Evolutionary conservation across 2,888 invertebrate species (phyloP).

Genomic region (Dorcus hopei): DNA sequence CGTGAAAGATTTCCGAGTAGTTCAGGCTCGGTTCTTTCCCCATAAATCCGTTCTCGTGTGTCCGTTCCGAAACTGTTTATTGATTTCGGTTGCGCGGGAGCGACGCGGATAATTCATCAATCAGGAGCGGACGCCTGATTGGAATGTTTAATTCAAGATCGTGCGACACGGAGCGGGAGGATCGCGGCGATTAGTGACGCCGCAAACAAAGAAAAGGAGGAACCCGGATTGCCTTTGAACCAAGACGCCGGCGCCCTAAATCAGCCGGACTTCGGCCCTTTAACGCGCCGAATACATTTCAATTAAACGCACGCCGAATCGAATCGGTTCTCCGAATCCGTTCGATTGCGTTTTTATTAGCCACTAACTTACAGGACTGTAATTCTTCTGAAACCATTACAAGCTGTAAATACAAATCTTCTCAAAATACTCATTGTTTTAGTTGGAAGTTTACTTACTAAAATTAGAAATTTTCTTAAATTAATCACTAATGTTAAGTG

Average conservation of each 20-base stretch:
- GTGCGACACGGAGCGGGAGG: slow-evolving; percentile 23
- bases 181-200: slow-evolving; percentile 26
- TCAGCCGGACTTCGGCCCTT: slow-evolving; percentile 24
- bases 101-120: slow-evolving; percentile 13
- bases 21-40: no score
- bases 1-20: no score
- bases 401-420: no score
- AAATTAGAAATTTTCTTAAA: no score
- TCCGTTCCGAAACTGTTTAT: no score
- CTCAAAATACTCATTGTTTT: no score
- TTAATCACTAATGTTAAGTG: no score
- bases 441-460: no score
- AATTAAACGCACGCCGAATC: slow-evolving; percentile 13
- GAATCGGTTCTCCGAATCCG: slow-evolving; percentile 13
- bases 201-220: slow-evolving; percentile 29
- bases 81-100: no score
- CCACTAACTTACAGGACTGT: no score
- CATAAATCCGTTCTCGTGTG: no score
- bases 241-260: slow-evolving; percentile 23
- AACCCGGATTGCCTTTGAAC: slow-evolving; percentile 19
- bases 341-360: background rate
- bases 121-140: slow-evolving; percentile 11
- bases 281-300: slow-evolving; percentile 22
- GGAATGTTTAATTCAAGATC: slow-evolving; percentile 27
- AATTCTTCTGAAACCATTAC: no score